Evolutionary conservation across 2,113 vertebrate species (phyloP).

Genomic region (Prunella fulvescens): DNA sequence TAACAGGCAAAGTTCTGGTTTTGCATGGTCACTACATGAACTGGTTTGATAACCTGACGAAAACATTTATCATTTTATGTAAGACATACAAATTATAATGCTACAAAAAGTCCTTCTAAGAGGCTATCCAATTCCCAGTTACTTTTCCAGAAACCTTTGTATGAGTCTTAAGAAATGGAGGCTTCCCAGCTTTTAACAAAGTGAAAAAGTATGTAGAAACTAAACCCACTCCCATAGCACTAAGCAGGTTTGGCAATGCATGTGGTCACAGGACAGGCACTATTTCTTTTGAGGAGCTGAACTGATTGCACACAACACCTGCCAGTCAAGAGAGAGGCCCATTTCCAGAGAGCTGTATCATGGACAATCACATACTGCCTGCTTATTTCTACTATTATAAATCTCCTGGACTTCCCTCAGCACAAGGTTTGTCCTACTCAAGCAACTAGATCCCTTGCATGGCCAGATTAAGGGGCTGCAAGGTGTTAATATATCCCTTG

Average conservation of each 20-base stretch:
- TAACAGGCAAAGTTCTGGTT: not conserved
- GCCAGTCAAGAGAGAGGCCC: not conserved
- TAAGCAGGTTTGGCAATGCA: rapidly evolving
- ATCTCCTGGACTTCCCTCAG: not conserved
- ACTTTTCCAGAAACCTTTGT: not conserved
- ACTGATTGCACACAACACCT: rapidly evolving
- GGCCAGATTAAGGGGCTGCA: not conserved
- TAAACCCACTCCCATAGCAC: not conserved
- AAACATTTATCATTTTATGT: not conserved
- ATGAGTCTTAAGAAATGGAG: not conserved
- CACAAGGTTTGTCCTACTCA: not conserved
- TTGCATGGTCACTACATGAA: not conserved
- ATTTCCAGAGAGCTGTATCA: not conserved
- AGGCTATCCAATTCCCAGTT: not conserved
- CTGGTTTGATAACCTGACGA: not conserved
- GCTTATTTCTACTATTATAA: not conserved
- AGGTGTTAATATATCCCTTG: not conserved
- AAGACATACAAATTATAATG: not conserved
- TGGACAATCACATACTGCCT: not conserved
- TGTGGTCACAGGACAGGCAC: not conserved
- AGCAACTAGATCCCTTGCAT: not conserved
- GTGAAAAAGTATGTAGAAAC: not conserved
- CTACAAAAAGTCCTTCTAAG: not conserved
- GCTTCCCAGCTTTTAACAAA: not conserved
- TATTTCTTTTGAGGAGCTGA: not conserved